Base-by-base conservation (phyloP, 2,888 invertebrate species). In the Unio pictorum region DNA sequence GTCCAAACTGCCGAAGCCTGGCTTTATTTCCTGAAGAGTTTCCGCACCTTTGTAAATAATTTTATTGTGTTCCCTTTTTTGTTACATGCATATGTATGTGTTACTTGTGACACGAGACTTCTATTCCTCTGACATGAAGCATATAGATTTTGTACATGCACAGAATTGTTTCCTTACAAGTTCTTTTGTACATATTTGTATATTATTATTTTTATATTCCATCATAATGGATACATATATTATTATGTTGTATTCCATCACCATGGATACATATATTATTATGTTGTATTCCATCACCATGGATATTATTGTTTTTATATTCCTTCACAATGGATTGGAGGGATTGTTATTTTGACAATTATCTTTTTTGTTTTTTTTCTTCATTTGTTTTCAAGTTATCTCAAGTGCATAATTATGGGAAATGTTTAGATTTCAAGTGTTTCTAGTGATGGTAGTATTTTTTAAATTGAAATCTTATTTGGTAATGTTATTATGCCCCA, bases 1-100 rank as follows among this genome's bases (percentile, higher is more conserved):
- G 87, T 71, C 87, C 87, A 11, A 86, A 84, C 1, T 87, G 87
- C 68, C 70, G 87, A 57, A 69, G 76, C 15, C 79, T 78, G 63
- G 84, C 84, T 17, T 71, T 87, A 63, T 81, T 87, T 67, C 82
- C 79, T 5, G 87, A 87, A 66, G 86, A 87, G 54, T 87, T 83
- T 71, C 87, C 87, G 0, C 75, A 75, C 57, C 78, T 85, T 3
- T 78, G 81, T 61, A 80, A 75, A 61, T 77, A 66, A 28, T 64
- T n/a, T 17, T 18, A 62, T n/a, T 34, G 17, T n/a, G 55, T 56
- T 55, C 18, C 54, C 15, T 45, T 45, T 11, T 11, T 15, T 11
- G 45, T 45, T 45, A 45, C 11, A 45, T 56, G 18, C 8, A 65
- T 17, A 57, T 17, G 20, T 28, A 8, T 6, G 28, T 23, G 28